Base-by-base conservation (phyloP, 2,888 invertebrate species). In the Drosophila cognata region DNA sequence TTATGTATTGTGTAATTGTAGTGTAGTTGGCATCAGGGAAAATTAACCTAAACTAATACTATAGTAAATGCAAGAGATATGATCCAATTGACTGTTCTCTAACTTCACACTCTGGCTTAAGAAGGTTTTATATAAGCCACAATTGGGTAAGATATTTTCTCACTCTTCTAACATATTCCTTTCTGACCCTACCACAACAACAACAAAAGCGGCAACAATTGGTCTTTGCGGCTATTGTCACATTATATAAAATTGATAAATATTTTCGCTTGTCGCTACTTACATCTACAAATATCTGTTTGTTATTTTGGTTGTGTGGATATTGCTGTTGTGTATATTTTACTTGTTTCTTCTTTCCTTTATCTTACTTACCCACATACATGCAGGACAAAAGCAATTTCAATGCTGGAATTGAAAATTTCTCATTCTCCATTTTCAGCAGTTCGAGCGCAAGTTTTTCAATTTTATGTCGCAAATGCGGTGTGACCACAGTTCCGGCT, bases 381-480 rank as follows among this genome's bases (percentile, higher is more conserved):
- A 97, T 96, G 91, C 96, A 96, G 52, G 96, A 96, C 76, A 97
- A 93, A 82, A 97, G 94, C 65, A 97, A 94, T 91, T 96, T 96
- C 77, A 96, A 93, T 18, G 96, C 96, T 74, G 96, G 95, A 80
- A 97, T 93, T 58, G 96, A 95, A 85, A 95, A 94, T 84, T 94
- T 94, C 56, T 96, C 95, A 93, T 96, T 96, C 58, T 95, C 95
- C 88, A 95, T 94, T 90, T 95, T 95, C 89, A 97, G 93, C 82
- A 95, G 94, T 73, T 96, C 96, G 77, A 96, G 94, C 48, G 96
- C 95, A 64, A 96, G 93, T 93, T 95, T 95, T 76, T 95, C 94
- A 79, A 96, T 94, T 92, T 95, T 95, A 90, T 95, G 95, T 48
- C 94, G 94, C 69, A 95, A 94, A 84, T 94, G 94, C 72, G 94